Evolutionary conservation across 2,113 vertebrate species (phyloP).

Genomic region (Prionailurus viverrinus): DNA sequence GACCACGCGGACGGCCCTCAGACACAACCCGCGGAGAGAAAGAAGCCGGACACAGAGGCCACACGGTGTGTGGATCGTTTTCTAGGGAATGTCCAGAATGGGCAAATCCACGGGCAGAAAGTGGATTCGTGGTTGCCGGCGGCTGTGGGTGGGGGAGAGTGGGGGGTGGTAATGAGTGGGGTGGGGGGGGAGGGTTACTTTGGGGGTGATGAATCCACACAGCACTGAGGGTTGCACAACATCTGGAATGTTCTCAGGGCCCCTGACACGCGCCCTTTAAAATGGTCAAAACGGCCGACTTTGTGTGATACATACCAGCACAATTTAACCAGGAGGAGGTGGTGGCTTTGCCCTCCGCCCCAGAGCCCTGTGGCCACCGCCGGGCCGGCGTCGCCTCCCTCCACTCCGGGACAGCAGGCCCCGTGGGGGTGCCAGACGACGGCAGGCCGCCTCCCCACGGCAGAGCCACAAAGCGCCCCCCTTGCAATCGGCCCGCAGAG

Average conservation of each 20-base stretch:
- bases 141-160: fast-evolving
- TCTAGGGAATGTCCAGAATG: fast-evolving
- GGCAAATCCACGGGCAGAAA: fast-evolving
- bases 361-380: fast-evolving
- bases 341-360: not conserved
- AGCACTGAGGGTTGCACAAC: fast-evolving
- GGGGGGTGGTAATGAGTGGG: too few relatives aligned
- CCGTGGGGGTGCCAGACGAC: fast-evolving
- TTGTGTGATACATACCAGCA: not conserved
- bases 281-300: fast-evolving
- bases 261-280: not conserved
- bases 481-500: too few relatives aligned
- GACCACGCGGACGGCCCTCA: fast-evolving
- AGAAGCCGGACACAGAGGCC: not conserved
- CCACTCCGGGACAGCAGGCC: not conserved
- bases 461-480: fast-evolving
- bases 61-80: fast-evolving
- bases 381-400: fast-evolving
- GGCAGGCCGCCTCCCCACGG: fast-evolving
- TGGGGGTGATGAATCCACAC: too few relatives aligned
- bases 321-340: too few relatives aligned
- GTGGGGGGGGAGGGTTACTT: fast-evolving
- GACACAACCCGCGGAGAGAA: fast-evolving
- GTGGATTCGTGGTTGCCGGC: fast-evolving
- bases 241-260: fast-evolving